Percentiles rank a stretch among this genome's conserved stretches.
Conservation (phyloP, 2,113 vertebrate species). For the Larimichthys polyactis region DNA sequence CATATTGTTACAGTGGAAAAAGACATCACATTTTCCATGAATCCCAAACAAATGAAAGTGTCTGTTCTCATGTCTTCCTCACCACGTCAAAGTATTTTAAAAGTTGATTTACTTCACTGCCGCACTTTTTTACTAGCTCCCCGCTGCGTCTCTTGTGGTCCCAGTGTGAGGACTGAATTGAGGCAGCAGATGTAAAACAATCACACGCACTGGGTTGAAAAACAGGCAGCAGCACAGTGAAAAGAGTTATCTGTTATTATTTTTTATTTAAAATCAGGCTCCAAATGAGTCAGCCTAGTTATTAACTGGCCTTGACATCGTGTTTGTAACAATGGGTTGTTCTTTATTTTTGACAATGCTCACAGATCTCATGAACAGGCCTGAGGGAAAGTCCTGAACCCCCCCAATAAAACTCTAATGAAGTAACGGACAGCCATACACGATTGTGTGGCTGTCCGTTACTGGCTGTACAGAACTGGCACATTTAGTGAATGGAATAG, state of each 20-base stretch:
- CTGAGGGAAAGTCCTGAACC: conserved; percentile 51
- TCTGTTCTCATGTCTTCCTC: conserved; percentile 31
- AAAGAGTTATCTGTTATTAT: conserved; percentile 43
- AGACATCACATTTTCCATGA: conserved; percentile 47
- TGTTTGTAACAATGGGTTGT: conserved; percentile 59
- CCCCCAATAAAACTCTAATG: conserved; percentile 59
- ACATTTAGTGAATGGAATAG: conserved; percentile 60
- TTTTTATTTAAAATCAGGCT: conserved; percentile 68
- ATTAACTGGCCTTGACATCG: conserved; percentile 57
- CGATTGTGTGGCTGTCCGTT: conserved; percentile 3
- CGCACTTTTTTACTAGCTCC: conserved; percentile 59
- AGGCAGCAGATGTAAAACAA: conserved; percentile 67
- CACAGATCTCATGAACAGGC: conserved; percentile 39
- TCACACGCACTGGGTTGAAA: conserved; percentile 30
- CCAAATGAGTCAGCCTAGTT: conserved; percentile 54
- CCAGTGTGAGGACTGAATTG: conserved; percentile 55
- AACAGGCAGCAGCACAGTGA: conserved; percentile 25
- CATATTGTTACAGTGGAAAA: conserved; percentile 1
- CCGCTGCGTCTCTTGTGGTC: conserved; percentile 53
- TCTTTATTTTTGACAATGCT: conserved; percentile 39
- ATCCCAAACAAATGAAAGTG: conserved; percentile 45
- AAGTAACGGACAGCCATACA: conserved; percentile 49
- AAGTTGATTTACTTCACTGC: conserved; percentile 57
- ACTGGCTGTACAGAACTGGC: background rate
- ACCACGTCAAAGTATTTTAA: conserved; percentile 37